phyloP scores from a whole-genome alignment of 2,888 invertebrate genomes.

The Julus scandinavius region DNA sequence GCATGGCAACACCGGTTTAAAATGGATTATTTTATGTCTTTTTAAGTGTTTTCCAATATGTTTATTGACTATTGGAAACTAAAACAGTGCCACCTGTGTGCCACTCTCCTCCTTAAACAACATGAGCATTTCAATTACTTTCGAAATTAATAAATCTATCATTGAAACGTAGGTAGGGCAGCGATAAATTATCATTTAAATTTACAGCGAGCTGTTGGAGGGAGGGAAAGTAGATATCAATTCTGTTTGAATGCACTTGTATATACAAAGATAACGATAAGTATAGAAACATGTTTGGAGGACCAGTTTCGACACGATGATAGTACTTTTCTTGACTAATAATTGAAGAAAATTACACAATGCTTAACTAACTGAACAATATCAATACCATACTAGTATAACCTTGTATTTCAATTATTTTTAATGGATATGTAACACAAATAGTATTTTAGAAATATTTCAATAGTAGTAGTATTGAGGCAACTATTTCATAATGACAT shows the following conservation, averaged over 20 bases:
- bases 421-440: no score
- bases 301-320: not conserved
- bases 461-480: no score
- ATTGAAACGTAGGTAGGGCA: not conserved
- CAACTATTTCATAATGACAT: no score
- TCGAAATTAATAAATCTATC: conserved; percentile 12
- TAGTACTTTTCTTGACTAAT: not conserved
- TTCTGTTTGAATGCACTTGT: not conserved
- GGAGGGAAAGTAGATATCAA: not conserved
- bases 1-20: not conserved
- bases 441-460: no score
- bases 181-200: not conserved
- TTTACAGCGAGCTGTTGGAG: not conserved
- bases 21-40: not conserved
- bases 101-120: not conserved
- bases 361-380: not conserved
- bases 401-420: no score
- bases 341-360: not conserved
- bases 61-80: not conserved
- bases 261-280: not conserved
- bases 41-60: conserved; percentile 12
- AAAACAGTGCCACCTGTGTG: conserved; percentile 18
- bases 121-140: not conserved
- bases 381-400: no score
- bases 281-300: not conserved